These are phyloP conservation scores for Kuschelorhynchus macadamiae DNA, from an alignment of 2,888 invertebrate genomes.

Conservation along the genomic window DNA sequence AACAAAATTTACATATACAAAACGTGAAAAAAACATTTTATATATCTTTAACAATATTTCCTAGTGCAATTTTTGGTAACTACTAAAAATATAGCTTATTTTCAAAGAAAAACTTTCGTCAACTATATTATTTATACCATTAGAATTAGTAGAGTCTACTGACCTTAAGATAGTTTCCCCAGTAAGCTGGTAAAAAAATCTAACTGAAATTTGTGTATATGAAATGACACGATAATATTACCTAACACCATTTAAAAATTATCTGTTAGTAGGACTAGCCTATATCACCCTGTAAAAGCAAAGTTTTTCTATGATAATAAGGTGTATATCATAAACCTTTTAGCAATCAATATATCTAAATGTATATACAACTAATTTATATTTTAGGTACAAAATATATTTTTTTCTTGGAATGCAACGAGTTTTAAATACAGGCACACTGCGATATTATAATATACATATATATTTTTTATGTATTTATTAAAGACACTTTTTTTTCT, in stretches of 20 bases:
- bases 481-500: too few species aligned
- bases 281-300: constrained; percentile 48
- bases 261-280: constrained; percentile 43
- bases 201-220: neutral
- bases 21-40: constrained; percentile 42
- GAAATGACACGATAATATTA: neutral
- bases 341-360: neutral
- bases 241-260: constrained; percentile 12
- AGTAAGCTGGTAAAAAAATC: too few species aligned
- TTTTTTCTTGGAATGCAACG: constrained; percentile 29
- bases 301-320: constrained; percentile 47
- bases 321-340: constrained; percentile 32
- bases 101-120: constrained; percentile 53
- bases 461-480: neutral
- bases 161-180: constrained; percentile 17
- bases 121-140: constrained; percentile 7
- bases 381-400: constrained; percentile 33
- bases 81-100: constrained; percentile 39
- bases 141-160: constrained; percentile 24
- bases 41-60: constrained; percentile 22
- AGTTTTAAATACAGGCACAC: constrained; percentile 6
- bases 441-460: too few species aligned
- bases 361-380: constrained; percentile 38
- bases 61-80: constrained; percentile 45
- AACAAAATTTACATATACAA: constrained; percentile 49